phyloP scores from a whole-genome alignment of 1,140 invertebrate genomes.

The Pseudomyrmex cubaensis region DNA sequence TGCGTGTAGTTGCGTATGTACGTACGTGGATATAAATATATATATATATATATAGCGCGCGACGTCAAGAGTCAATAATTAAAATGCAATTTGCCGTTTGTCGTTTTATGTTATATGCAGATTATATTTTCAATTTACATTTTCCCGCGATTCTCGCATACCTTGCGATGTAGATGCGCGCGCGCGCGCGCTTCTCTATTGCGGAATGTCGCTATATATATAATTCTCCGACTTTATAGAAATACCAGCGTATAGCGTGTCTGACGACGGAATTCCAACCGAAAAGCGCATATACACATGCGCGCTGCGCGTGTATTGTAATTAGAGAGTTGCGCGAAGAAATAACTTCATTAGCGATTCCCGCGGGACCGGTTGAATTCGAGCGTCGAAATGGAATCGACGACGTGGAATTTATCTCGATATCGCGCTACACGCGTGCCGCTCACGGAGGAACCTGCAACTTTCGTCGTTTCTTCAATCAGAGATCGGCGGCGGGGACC shows the following conservation, averaged over 20 bases:
- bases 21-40: too few relatives aligned
- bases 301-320: not conserved
- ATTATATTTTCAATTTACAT: conserved; percentile 46
- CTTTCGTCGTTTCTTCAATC: conserved; percentile 73
- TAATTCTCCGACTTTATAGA: conserved; percentile 32
- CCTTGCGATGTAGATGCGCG: not conserved
- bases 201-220: not conserved
- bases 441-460: conserved; percentile 67
- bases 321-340: conserved; percentile 33
- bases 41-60: not conserved
- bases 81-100: conserved; percentile 29
- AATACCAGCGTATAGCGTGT: conserved; percentile 15
- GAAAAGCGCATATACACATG: not conserved
- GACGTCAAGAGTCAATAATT: conserved; percentile 36
- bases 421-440: conserved; percentile 55
- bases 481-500: conserved; percentile 57
- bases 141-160: conserved; percentile 11
- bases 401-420: conserved; percentile 68
- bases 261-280: not conserved
- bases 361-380: not conserved
- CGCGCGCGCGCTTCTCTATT: not conserved
- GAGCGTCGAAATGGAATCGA: not conserved
- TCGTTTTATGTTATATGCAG: conserved; percentile 26
- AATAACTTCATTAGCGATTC: conserved; percentile 52
- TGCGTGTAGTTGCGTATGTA: not conserved